Conservation (phyloP, 2,797 vertebrate species). For the Novumbra hubbsi region DNA sequence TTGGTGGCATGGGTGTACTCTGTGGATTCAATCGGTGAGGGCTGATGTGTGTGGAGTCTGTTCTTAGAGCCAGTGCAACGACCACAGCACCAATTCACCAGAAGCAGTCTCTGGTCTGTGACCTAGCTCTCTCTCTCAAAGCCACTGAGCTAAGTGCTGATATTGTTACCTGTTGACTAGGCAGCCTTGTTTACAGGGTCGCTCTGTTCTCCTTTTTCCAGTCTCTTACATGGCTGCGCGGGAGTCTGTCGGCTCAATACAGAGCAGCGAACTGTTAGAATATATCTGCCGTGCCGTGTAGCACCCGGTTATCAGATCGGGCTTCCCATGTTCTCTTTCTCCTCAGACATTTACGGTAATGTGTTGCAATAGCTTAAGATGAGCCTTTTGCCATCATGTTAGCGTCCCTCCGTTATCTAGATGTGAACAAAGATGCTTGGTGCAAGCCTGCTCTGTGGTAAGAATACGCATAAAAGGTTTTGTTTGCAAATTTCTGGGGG, state of each 20-base stretch:
- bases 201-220: slow-evolving; percentile 41
- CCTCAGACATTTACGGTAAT: slow-evolving; percentile 4
- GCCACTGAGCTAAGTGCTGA: slow-evolving; percentile 21
- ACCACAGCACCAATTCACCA: slow-evolving; percentile 3
- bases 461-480: not conserved
- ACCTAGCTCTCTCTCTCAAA: slow-evolving; percentile 8
- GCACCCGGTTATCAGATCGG: not conserved
- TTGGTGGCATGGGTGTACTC: slow-evolving; percentile 64
- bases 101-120: slow-evolving; percentile 27
- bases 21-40: slow-evolving; percentile 64
- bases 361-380: not conserved
- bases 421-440: not conserved
- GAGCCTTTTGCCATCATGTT: not conserved
- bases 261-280: not conserved
- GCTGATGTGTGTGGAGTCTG: not conserved
- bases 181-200: slow-evolving; percentile 42
- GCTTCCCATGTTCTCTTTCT: not conserved
- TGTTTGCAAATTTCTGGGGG: not conserved
- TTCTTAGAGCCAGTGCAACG: not conserved
- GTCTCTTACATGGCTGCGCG: slow-evolving; percentile 13
- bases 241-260: not conserved
- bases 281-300: not conserved
- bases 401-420: not conserved
- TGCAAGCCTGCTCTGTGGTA: not conserved
- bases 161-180: slow-evolving; percentile 42